Percentiles rank a stretch among this genome's conserved stretches.
Conservation (phyloP, 2,113 vertebrate genomes). For the Anhinga rufa region DNA sequence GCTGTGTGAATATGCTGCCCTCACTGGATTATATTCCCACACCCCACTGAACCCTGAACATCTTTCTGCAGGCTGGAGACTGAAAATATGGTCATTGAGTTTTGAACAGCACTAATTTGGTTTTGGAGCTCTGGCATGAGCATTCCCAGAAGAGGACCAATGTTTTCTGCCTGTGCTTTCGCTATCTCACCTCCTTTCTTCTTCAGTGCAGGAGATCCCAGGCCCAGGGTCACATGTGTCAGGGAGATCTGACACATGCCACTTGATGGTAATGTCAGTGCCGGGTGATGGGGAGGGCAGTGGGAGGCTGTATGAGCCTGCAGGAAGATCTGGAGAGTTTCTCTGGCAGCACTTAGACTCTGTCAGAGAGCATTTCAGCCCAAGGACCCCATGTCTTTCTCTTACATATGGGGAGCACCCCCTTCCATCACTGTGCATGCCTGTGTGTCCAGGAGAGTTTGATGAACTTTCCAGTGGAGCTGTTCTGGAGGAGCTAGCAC, state of each 20-base stretch:
- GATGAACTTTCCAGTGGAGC: not conserved
- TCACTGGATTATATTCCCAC: not conserved
- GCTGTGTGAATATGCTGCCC: not conserved
- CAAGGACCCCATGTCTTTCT: not conserved
- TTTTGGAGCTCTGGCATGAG: not conserved
- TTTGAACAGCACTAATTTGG: not conserved
- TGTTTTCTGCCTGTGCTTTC: not conserved
- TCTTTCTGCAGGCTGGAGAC: not conserved
- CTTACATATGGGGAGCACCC: not conserved
- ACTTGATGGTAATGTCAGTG: not conserved
- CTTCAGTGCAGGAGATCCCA: not conserved
- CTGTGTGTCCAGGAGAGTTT: not conserved
- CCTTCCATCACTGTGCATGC: not conserved
- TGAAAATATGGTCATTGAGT: not conserved
- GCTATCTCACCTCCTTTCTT: not conserved
- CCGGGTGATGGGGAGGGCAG: not conserved
- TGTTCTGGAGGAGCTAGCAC: not conserved
- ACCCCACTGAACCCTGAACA: not conserved
- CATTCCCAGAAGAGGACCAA: not conserved
- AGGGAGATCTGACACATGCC: not conserved
- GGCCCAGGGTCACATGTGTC: not conserved
- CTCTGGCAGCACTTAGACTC: not conserved
- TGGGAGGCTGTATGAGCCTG: not conserved
- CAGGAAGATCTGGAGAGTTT: not conserved
- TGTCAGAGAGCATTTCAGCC: not conserved